Base-by-base conservation (phyloP, 53 echinoderm and acorn worm genomes). In the Arbacia lixula region DNA sequence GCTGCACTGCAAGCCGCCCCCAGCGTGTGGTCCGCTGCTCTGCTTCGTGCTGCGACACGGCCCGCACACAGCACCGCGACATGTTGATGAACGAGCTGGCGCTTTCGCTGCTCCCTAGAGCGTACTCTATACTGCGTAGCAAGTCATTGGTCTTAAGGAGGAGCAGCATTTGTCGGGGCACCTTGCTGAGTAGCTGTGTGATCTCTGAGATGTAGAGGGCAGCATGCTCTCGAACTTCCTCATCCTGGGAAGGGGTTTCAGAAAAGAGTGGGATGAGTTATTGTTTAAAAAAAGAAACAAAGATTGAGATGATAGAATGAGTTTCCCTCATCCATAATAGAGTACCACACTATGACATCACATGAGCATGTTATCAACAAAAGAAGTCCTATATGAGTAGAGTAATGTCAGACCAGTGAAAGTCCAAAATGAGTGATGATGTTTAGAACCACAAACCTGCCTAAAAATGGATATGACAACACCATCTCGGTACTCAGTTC, bases 11-110 rank as follows among this genome's bases (percentile, higher is more conserved):
- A 1, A 65, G 17, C 20, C 76, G 88, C 24, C 92, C 78, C 63
- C 65, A 37, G 72, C 92, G 84, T 14, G 89, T 60, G 36, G 55
- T 60, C 27, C 86, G 87, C 10, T 40, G 66, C 4, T 29, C 35
- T 5, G 85, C 80, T 29, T 99, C 83, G 35, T 99, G 85, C 34
- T 95, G 87, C 2, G 92, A 86, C 24, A 95, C 72, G 22, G 99
- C 90, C 12, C 94, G 77, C 35, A 99, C 94, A 61, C 99, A 99
- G 68, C 99, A 99, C 61, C 85, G 76, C 9, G 99, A 95, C 99
- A 99, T 99, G 83, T 95, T 99, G 63, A 99, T 88, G 84, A 99
- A 99, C 34, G 99, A 94, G 84, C 99, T 99, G 65, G 99, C 94
- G 71, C 88, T 94, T 65, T 88, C 88, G 49, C 88, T 92, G 57